phyloP scores from a whole-genome alignment of 1,140 invertebrate species.

The Drosophila bipectinata region DNA sequence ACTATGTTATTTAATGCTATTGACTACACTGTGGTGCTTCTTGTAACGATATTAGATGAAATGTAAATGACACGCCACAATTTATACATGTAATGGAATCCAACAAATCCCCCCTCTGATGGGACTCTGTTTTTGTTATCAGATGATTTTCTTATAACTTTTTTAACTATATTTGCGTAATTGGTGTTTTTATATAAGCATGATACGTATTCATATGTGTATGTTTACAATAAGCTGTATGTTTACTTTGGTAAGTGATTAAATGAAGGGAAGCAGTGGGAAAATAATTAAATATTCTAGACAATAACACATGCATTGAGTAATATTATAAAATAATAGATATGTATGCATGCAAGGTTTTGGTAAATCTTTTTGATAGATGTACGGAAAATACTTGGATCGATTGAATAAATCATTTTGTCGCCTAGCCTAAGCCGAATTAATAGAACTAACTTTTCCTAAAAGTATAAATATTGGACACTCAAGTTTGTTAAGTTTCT shows the following conservation, averaged over 20 bases:
- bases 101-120: slow-evolving; percentile 6
- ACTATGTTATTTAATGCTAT: slow-evolving; percentile 76
- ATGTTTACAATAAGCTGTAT: slow-evolving; percentile 45
- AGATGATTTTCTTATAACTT: slow-evolving; percentile 69
- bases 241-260: slow-evolving; percentile 24
- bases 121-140: slow-evolving; percentile 63
- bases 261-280: slow-evolving; percentile 18
- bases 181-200: slow-evolving; percentile 70
- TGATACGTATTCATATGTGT: slow-evolving; percentile 49
- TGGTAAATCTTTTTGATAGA: slow-evolving; percentile 61
- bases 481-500: slow-evolving; percentile 44
- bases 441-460: slow-evolving; percentile 30
- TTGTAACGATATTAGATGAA: slow-evolving; percentile 61
- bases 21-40: slow-evolving; percentile 78
- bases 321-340: slow-evolving; percentile 25
- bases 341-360: slow-evolving; percentile 21
- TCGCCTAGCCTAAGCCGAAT: slow-evolving; percentile 2
- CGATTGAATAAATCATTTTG: slow-evolving; percentile 34
- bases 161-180: slow-evolving; percentile 69
- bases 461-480: slow-evolving; percentile 34
- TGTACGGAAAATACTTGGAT: slow-evolving; percentile 43
- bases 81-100: slow-evolving; percentile 26
- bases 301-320: slow-evolving; percentile 18
- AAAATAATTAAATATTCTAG: slow-evolving; percentile 37
- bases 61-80: slow-evolving; percentile 32